phyloP scores from a whole-genome alignment of 2,888 invertebrate genomes.

The Malacosoma neustria region DNA sequence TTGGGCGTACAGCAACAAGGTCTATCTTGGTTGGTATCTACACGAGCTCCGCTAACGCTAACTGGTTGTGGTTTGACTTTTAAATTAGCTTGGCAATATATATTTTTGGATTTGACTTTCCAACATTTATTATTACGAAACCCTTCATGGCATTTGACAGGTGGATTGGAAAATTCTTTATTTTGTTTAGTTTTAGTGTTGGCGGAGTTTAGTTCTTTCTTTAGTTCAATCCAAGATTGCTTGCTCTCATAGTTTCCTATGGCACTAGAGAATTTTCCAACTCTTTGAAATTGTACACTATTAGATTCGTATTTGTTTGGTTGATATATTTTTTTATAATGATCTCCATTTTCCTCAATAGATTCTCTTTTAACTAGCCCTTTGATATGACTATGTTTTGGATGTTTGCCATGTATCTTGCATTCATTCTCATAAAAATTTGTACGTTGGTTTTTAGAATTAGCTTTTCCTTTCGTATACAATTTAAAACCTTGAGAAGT shows the following conservation, averaged over 20 bases:
- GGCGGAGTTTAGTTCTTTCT: conserved; percentile 8
- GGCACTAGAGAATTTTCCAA: neutral
- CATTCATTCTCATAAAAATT: too few relatives aligned
- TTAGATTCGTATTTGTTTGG: neutral
- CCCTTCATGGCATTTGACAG: too few relatives aligned
- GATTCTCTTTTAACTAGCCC: neutral
- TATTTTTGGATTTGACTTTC: conserved; percentile 8
- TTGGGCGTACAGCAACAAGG: conserved; percentile 29
- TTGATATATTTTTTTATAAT: neutral
- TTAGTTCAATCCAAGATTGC: too few relatives aligned
- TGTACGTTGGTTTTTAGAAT: neutral
- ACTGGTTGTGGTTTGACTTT: conserved; percentile 2
- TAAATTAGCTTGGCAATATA: conserved; percentile 10
- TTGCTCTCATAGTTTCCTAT: too few relatives aligned
- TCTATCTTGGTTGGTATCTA: conserved; percentile 36
- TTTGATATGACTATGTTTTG: too few relatives aligned
- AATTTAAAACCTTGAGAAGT: neutral
- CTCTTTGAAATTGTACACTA: neutral
- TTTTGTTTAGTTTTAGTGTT: conserved; percentile 5
- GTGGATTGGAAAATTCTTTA: too few relatives aligned
- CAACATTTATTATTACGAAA: too few relatives aligned
- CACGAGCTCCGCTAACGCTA: conserved; percentile 12
- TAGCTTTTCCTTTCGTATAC: neutral
- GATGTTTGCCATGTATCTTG: too few relatives aligned
- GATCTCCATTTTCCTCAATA: neutral